Conservation (phyloP, 2,113 vertebrate species). For the Erinaceus europaeus region DNA sequence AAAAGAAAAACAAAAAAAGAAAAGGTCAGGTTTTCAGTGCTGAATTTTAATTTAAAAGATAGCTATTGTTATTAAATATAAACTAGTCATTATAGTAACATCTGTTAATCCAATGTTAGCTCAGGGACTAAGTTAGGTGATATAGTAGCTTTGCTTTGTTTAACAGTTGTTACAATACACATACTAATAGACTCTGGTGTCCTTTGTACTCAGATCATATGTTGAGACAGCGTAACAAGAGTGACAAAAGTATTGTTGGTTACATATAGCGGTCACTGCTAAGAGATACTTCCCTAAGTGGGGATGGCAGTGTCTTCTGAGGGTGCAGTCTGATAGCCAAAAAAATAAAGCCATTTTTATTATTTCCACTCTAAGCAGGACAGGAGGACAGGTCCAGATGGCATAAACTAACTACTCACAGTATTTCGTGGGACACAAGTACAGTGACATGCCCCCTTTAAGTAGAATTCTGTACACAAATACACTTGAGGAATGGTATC, state of each 20-base stretch:
- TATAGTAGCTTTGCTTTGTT: neutral
- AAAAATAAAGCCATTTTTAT: neutral
- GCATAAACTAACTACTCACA: neutral
- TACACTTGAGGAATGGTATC: neutral
- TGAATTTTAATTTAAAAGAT: constrained; percentile 25
- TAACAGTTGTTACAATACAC: no score
- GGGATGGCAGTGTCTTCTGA: neutral
- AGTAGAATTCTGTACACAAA: neutral
- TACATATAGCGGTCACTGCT: neutral
- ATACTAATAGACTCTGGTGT: no score
- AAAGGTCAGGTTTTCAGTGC: neutral
- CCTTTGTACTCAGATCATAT: no score
- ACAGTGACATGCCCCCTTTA: neutral
- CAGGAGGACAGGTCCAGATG: neutral
- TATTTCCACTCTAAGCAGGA: neutral
- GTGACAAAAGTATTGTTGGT: neutral
- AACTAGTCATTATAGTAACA: no score
- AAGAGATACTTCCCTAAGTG: neutral
- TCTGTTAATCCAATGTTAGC: neutral
- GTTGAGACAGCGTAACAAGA: neutral
- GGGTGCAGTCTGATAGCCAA: neutral
- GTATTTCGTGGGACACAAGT: neutral
- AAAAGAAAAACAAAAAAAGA: neutral
- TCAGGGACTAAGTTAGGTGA: neutral
- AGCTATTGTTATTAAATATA: neutral